Conservation (phyloP, 2,113 vertebrate species). For the Menura novaehollandiae region DNA sequence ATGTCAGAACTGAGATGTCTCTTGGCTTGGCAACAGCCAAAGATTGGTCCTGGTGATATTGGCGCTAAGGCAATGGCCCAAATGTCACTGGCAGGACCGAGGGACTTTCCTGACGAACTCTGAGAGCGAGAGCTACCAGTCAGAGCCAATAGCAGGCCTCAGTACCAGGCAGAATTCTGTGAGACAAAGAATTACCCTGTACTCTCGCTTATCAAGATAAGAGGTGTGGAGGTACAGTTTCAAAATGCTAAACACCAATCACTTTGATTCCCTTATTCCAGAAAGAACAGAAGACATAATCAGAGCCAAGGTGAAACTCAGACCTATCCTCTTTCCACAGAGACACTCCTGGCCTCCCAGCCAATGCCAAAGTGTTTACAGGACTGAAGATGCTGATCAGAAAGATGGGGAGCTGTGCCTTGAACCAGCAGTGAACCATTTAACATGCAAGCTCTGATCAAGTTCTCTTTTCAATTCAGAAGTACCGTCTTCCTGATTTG, state of each 20-base stretch:
- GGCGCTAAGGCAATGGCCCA: background rate
- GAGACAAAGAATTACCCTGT: slow-evolving; percentile 5
- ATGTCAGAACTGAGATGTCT: background rate
- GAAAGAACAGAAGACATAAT: background rate
- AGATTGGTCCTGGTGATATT: background rate
- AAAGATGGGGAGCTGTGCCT: background rate
- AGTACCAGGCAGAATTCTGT: background rate
- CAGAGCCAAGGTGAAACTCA: background rate
- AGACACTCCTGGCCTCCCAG: background rate
- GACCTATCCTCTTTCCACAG: background rate
- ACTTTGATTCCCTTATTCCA: background rate
- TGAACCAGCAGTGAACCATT: background rate
- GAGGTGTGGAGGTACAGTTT: background rate
- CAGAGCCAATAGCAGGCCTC: background rate
- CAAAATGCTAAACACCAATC: background rate
- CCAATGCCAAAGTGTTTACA: background rate
- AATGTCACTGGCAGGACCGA: background rate
- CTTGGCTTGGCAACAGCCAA: background rate
- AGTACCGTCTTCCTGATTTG: background rate
- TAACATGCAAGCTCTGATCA: background rate
- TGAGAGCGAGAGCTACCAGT: background rate
- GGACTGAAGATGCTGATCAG: background rate
- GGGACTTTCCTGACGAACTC: background rate
- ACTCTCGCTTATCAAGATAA: background rate
- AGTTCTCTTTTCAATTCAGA: background rate